Conservation (phyloP, 2,113 vertebrate genomes). For the Hucho hucho region DNA sequence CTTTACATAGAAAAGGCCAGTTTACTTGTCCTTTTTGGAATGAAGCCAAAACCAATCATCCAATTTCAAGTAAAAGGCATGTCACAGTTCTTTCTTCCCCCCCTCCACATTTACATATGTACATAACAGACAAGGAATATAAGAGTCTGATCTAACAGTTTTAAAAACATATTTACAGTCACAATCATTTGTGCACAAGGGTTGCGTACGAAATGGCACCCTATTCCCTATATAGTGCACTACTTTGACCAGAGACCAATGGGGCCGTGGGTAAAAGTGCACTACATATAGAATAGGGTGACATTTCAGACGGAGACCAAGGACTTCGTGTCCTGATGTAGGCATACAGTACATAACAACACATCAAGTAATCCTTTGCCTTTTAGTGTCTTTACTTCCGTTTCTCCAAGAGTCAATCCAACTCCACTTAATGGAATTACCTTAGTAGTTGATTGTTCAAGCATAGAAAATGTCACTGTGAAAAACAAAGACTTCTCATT, state of each 20-base stretch:
- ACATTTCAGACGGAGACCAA: no score
- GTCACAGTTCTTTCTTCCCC: conserved; percentile 38
- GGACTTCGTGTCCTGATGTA: conserved; percentile 19
- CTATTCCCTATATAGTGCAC: no score
- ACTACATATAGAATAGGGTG: no score
- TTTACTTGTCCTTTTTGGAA: conserved; percentile 51
- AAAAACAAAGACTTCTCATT: conserved; percentile 10
- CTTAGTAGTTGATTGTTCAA: conserved; percentile 59
- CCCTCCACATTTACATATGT: conserved; percentile 51
- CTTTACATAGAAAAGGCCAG: conserved; percentile 25
- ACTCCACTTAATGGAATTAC: conserved; percentile 24
- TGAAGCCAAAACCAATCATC: conserved; percentile 34
- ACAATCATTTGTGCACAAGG: conserved; percentile 27
- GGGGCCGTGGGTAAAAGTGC: no score
- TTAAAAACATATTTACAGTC: conserved; percentile 58
- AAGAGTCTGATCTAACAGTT: conserved; percentile 46
- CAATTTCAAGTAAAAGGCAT: conserved; percentile 67
- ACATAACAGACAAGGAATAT: conserved; percentile 35
- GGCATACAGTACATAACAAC: conserved; percentile 52
- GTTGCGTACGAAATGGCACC: no score
- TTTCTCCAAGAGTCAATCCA: conserved; percentile 34
- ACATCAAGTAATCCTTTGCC: conserved; percentile 29
- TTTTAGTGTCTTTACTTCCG: conserved; percentile 53
- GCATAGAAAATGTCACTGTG: conserved; percentile 34
- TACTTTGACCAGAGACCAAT: no score